A percentile compares a stretch with the other conserved stretches of the same genome.
phyloP scores from a whole-genome alignment of 2,888 invertebrate genomes.

The Sarcophaga variegata region DNA sequence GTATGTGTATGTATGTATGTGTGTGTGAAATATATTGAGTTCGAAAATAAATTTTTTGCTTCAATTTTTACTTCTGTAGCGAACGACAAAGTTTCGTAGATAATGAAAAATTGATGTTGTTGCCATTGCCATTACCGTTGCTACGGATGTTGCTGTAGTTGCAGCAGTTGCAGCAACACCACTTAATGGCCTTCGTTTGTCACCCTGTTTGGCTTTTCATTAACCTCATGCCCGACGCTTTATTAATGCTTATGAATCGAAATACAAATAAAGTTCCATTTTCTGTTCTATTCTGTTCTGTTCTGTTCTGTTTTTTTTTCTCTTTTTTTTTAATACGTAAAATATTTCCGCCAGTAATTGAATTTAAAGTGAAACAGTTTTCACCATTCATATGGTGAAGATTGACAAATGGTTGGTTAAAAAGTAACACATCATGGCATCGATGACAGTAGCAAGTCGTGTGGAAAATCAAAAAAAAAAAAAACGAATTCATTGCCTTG shows the following conservation, averaged over 20 bases:
- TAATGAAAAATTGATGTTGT: slow-evolving; percentile 35
- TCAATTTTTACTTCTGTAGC: slow-evolving; percentile 47
- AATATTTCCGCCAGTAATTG: slow-evolving; percentile 52
- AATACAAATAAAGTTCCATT: slow-evolving; percentile 11
- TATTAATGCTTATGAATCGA: slow-evolving; percentile 51
- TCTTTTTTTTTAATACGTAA: background rate
- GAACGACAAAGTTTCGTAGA: slow-evolving; percentile 19
- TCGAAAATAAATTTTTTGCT: slow-evolving; percentile 63
- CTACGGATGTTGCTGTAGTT: background rate
- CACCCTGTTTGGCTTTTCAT: slow-evolving; percentile 54
- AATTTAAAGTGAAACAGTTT: slow-evolving; percentile 37
- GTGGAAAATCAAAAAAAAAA: background rate
- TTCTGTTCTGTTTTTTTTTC: background rate
- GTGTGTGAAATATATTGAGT: slow-evolving; percentile 59
- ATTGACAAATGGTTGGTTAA: slow-evolving; percentile 29
- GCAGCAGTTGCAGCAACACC: slow-evolving; percentile 18
- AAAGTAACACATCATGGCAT: background rate
- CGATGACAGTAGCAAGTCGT: background rate
- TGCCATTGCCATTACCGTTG: too few relatives aligned
- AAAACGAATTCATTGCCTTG: background rate
- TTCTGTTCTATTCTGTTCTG: background rate
- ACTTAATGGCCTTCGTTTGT: slow-evolving; percentile 51
- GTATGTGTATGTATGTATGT: slow-evolving; percentile 33
- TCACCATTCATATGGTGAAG: slow-evolving; percentile 16
- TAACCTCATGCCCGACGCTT: slow-evolving; percentile 46